Evolutionary conservation across 2,888 invertebrate genomes (phyloP).

Genomic region (Acanthopleura granulata): DNA sequence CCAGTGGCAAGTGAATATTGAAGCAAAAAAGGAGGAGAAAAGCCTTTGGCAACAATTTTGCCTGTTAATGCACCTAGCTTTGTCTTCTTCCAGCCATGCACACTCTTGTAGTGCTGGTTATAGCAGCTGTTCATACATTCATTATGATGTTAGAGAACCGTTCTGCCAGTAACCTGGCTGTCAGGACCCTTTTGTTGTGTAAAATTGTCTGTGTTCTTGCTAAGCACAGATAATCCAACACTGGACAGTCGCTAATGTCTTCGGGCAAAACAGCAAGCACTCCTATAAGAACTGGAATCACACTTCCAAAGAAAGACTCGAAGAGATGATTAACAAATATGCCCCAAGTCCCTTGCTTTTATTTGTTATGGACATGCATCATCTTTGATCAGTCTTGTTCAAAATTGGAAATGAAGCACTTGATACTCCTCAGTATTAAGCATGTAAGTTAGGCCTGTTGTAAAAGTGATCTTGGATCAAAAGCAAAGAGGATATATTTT

Average conservation of each 20-base stretch:
- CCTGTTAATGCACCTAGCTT: constrained; percentile 9
- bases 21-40: neutral
- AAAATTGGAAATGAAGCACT: neutral
- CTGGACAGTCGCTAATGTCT: neutral
- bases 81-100: neutral
- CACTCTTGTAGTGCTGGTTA: neutral
- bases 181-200: constrained; percentile 1
- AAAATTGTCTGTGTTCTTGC: neutral
- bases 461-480: too few relatives aligned
- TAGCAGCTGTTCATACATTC: constrained; percentile 2
- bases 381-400: neutral
- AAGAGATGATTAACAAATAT: constrained; percentile 4
- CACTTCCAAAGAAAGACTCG: neutral
- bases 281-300: neutral
- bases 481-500: too few relatives aligned
- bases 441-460: too few relatives aligned
- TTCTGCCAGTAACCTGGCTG: neutral
- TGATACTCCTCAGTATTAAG: neutral
- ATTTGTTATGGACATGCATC: neutral
- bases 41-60: constrained; percentile 4
- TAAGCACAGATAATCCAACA: neutral
- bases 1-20: constrained; percentile 1
- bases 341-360: neutral
- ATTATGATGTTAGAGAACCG: neutral
- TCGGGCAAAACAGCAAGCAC: neutral